Conservation (phyloP, 1,140 invertebrate species). For the Phocides pigmalion region DNA sequence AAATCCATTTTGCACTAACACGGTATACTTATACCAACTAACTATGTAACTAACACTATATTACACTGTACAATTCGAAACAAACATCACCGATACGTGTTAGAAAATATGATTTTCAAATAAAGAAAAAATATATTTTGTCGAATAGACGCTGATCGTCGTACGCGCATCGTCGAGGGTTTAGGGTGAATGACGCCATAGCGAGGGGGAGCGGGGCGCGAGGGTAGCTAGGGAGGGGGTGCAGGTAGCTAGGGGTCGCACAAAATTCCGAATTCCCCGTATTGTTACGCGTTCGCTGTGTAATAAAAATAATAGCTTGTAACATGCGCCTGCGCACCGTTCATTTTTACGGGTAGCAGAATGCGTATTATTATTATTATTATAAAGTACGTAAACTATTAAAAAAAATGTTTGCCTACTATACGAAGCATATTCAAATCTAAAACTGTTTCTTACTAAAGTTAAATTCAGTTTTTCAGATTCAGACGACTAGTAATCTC, state of each 20-base stretch:
- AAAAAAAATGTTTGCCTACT: too few relatives aligned
- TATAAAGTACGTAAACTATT: too few relatives aligned
- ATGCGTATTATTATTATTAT: too few relatives aligned
- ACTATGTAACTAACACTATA: conserved; percentile 41
- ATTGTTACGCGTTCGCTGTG: conserved; percentile 42
- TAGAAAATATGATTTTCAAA: conserved; percentile 35
- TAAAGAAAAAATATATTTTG: conserved; percentile 27
- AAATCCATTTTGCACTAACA: conserved; percentile 60
- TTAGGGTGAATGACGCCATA: conserved; percentile 54
- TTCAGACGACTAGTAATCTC: too few relatives aligned
- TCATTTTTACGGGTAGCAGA: not conserved
- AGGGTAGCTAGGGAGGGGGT: conserved; percentile 41
- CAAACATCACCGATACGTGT: conserved; percentile 26
- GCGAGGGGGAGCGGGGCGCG: conserved; percentile 36
- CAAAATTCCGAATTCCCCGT: conserved; percentile 60
- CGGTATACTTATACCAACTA: conserved; percentile 35
- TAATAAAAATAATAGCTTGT: conserved; percentile 48
- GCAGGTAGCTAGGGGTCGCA: conserved; percentile 67
- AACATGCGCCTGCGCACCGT: conserved; percentile 37
- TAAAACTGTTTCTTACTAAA: too few relatives aligned
- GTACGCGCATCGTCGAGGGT: conserved; percentile 66
- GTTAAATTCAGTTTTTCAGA: too few relatives aligned
- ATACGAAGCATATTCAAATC: too few relatives aligned
- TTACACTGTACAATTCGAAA: conserved; percentile 45
- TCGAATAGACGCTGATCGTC: conserved; percentile 29